Evolutionary conservation across 2,113 vertebrate genomes (phyloP).

Genomic region (Archocentrus centrarchus): DNA sequence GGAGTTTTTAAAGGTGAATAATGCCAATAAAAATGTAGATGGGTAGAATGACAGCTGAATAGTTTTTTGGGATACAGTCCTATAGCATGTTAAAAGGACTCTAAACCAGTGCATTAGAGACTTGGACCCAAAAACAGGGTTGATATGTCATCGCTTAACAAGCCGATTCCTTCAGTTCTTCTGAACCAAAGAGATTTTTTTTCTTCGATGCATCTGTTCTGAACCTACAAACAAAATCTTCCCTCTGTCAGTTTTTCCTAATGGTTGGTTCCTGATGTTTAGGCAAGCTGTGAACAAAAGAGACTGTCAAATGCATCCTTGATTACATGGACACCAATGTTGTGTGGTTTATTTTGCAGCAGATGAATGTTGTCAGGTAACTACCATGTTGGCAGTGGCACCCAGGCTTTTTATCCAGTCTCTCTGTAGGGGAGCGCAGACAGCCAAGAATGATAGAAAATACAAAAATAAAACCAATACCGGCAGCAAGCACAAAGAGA

Average conservation of each 20-base stretch:
- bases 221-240: background rate
- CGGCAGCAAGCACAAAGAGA: slow-evolving; percentile 8
- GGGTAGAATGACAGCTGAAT: background rate
- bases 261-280: slow-evolving; percentile 27
- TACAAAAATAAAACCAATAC: slow-evolving; percentile 24
- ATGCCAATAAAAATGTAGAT: accelerated
- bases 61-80: no score
- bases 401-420: background rate
- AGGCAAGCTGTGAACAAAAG: slow-evolving; percentile 35
- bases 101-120: background rate
- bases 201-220: background rate
- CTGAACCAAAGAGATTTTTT: background rate
- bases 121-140: background rate
- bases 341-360: slow-evolving; percentile 9
- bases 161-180: background rate
- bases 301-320: slow-evolving; percentile 24
- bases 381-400: background rate
- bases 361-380: slow-evolving; percentile 51
- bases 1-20: background rate
- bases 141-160: background rate
- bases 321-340: slow-evolving; percentile 22
- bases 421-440: slow-evolving; percentile 8
- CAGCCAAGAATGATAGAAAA: slow-evolving; percentile 22
- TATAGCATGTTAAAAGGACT: background rate
- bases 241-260: background rate